Base-by-base conservation (phyloP, 2,888 invertebrate species). In the Branchipolynoe longqiensis region DNA sequence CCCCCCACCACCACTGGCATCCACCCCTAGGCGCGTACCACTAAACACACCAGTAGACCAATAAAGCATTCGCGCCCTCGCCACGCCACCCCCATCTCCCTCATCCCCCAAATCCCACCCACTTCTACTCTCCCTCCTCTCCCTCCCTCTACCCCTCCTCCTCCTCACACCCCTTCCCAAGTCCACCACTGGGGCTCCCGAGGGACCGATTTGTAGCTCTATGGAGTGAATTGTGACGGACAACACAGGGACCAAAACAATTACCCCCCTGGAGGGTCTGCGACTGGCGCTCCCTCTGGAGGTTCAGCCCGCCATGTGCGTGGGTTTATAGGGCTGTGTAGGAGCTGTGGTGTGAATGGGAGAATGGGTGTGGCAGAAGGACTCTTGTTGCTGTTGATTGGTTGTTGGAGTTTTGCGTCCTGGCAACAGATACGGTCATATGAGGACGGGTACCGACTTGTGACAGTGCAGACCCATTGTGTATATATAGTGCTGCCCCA, bases 161-260 rank as follows among this genome's bases (percentile, higher is more conserved):
- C 62, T 28, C 28, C 62, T 31, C 62, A 25, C 56, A 2, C 62
- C 31, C 4, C 62, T 31, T 14, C 62, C 12, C 28, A 25, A 25
- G 8, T 31, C 14, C 25, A 31, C n/a, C 31, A 31, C 62, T n/a
- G n/a, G n/a, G n/a, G n/a, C n/a, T 18, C 48, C 48, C 69, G 8
- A 38, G 38, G 69, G 69, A 38, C 69, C 38, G 69, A 69, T 69
- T 69, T 69, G 69, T 69, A 69, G 36, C 69, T 69, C 69, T 25
- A 69, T 22, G 69, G 69, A 69, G 36, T 36, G 69, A 69, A 69
- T 38, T 69, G 69, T 69, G 69, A 38, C 69, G 69, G 69, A 69
- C 69, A 69, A 69, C 69, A 69, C 69, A 38, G 69, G 69, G 69
- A 69, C 69, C 69, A 69, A 69, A 69, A 69, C 69, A 69, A 69